phyloP scores from a whole-genome alignment of 2,113 vertebrate genomes.

The Gymnocephalus cernua region DNA sequence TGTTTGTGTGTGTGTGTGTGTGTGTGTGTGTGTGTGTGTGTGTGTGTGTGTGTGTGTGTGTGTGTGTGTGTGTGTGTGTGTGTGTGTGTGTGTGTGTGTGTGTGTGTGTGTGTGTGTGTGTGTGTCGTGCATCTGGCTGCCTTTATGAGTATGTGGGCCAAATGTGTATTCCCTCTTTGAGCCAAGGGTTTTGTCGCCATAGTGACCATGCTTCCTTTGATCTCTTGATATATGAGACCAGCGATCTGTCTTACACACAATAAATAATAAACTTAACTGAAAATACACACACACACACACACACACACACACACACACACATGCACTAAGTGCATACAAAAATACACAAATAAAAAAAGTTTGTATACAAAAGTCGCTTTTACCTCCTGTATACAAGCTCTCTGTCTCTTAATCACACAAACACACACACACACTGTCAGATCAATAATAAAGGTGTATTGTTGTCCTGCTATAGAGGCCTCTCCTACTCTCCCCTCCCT shows the following conservation, averaged over 20 bases:
- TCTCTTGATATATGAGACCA: constrained; percentile 72
- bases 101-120: constrained; percentile 10
- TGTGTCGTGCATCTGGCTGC: constrained; percentile 55
- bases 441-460: constrained; percentile 78
- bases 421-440: constrained; percentile 61
- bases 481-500: constrained; percentile 30
- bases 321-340: constrained; percentile 17
- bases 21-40: no score
- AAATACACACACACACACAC: constrained; percentile 36
- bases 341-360: constrained; percentile 18
- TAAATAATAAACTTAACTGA: no score
- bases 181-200: constrained; percentile 66
- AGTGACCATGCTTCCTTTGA: constrained; percentile 70
- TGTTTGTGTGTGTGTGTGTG: no score
- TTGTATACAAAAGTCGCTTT: constrained; percentile 2
- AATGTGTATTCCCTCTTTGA: constrained; percentile 66
- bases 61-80: constrained; percentile 6
- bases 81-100: not conserved
- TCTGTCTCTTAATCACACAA: constrained; percentile 51
- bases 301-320: constrained; percentile 4
- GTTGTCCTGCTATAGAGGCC: constrained; percentile 61
- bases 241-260: constrained; percentile 43
- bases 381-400: constrained; percentile 33
- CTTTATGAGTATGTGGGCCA: constrained; percentile 49
- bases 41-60: no score